Base-by-base conservation (phyloP, 2,888 invertebrate species). In the Hecatera dysodea region DNA sequence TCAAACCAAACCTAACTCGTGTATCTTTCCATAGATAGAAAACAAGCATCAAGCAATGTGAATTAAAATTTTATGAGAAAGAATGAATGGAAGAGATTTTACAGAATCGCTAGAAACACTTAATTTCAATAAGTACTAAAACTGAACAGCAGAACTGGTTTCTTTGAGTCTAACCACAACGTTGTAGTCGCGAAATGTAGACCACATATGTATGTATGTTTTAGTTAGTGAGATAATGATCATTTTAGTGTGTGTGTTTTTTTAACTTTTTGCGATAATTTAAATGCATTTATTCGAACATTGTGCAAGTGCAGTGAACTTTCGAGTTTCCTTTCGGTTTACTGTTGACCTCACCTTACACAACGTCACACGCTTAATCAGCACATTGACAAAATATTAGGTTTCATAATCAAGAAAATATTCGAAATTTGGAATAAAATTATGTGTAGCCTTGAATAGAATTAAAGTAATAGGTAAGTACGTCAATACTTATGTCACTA, bases 361-460 rank as follows among this genome's bases (percentile, higher is more conserved):
- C 42, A 61, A 61, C 17, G 11, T 42, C 52, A 42, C 36, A 19
- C 48, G 50, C 15, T 44, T 11, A 3, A 11, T 55, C 22, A 17
- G 24, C n/a, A 22, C 22, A 36, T 22, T 22, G 8, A 17, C 48
- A 50, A 56, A 64, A 50, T 39, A 9, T 33, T 56, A 39, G 12
- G 2, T 71, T 63, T 71, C 78, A 52, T 33, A 77, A 60, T 19
- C n/a, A 44, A 29, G 17, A 39, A 57, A 50, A 52, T 52, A 33
- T 66, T 55, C 11, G 15, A 57, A 46, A 19, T 53, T 44, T 15
- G 27, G 53, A 27, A 53, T 70, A 50, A 72, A 62, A 52, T 52
- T 27, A 24, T 56, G 7, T 27, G 8, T 19, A 59, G n/a, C 57
- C 77, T 76, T 75, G 77, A 60, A 46, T 8, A n/a, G 7, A 42